Percentiles rank a stretch among this genome's conserved stretches.
These are phyloP conservation scores for Tachysurus vachellii DNA, from an alignment of 2,113 vertebrate species.

Conservation along the genomic window DNA sequence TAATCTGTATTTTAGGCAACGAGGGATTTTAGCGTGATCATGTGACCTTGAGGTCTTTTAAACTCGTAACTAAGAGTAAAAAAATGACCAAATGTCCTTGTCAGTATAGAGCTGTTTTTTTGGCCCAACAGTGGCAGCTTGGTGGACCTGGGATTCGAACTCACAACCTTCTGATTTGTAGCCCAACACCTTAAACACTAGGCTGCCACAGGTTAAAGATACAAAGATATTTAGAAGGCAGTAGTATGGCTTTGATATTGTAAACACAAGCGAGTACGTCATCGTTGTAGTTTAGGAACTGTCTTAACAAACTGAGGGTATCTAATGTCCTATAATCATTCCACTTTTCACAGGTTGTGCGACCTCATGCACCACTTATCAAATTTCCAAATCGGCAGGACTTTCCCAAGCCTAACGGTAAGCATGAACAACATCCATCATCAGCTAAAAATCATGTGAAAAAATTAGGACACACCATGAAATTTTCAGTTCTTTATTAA, in stretches of 20 bases:
- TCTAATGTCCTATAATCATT: not conserved
- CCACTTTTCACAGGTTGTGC: constrained; percentile 63
- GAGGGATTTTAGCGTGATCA: not conserved
- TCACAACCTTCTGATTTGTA: no score
- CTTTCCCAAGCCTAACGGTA: constrained; percentile 66
- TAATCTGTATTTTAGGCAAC: not conserved
- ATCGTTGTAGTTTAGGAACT: not conserved
- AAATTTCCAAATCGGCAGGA: constrained; percentile 73
- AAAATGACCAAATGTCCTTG: constrained; percentile 32
- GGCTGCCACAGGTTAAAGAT: not conserved
- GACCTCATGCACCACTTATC: constrained; percentile 75
- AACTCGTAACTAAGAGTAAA: not conserved
- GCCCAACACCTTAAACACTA: no score
- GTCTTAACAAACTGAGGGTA: not conserved
- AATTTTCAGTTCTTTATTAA: no score
- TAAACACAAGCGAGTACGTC: not conserved
- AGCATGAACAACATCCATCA: constrained; percentile 42
- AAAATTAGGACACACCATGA: no score
- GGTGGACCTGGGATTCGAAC: no score
- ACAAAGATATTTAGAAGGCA: not conserved
- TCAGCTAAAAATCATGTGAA: no score
- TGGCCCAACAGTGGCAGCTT: no score
- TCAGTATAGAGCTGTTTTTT: not conserved
- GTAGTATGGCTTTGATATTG: not conserved
- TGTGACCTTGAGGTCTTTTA: not conserved